Base-by-base conservation (phyloP, 1,140 invertebrate species). In the Schlechtendalia chinensis region DNA sequence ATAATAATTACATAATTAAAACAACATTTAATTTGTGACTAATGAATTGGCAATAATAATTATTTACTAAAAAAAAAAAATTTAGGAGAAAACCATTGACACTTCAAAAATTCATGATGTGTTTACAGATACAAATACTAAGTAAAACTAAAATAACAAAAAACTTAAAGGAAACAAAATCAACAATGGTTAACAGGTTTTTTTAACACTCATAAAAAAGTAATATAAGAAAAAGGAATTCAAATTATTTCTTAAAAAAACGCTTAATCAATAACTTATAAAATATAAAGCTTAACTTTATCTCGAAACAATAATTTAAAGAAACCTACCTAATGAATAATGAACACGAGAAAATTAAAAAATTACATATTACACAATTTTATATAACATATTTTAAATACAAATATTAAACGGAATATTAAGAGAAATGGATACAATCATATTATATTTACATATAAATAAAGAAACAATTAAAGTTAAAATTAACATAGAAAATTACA, bases 141-240 rank as follows among this genome's bases (percentile, higher is more conserved):
- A 50, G 47, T 50, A 50, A 17, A 69, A 50, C 45, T 69, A 69
- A n/a, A 27, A 69, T 24, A 69, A 69, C 67, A 69, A 69, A 47
- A 22, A 50, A 24, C 67, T 69, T 69, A 69, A 69, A 69, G 39
- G 16, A 50, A 69, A 50, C 22, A 69, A 69, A 69, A 69, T 69
- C 67, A 69, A 69, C 45, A 69, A 69, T 1, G 3, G 16, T 12
- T 22, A 67, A 17, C 2, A 24, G 1, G 5, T 29, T 50, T 50
- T 50, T 50, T 14, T 6, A 14, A 50, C 8, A 12, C 47, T 22
- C 63, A 67, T n/a, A 67, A 67, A 19, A 67, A 67, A 67, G 1
- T n/a, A 63, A 63, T 19, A 22, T 5, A 39, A 67, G n/a, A 5
- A 67, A 67, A 67, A 45, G n/a, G n/a, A 2, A 14, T 45, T 29